Evolutionary conservation across 2,888 invertebrate species (phyloP), one percentile per base, ranked within the genome.

Genomic region (Diarsia brunnea): DNA sequence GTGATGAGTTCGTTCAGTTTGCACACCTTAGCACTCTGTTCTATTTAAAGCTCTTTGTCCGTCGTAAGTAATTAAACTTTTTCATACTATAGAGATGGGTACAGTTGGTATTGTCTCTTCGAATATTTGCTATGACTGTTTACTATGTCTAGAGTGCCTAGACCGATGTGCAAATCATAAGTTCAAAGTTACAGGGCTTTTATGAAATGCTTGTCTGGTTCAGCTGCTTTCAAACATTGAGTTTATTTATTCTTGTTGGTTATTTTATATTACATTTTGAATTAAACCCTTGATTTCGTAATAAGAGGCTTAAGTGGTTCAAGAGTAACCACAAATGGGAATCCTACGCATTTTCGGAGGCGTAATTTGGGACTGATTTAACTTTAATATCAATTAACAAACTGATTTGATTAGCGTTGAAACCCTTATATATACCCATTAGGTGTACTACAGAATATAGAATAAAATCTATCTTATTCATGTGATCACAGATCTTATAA

Each of bases 51-150:
- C 53, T 73, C 72, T 21, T 11, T 69, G 72, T 1, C 47, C 7
- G 2, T 53, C 55, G 60, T 73, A 65, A 70, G 80, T 76, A 84
- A 84, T 84, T 83, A 84, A 84, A 83, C 63, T 71, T 71, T 81
- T 84, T 80, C 63, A 73, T 73, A 65, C 24, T n/a, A 58, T 47
- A 71, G 68, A 75, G 60, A 76, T 71, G 27, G 21, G 38, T 69
- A 51, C 65, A 61, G 60, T 60, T 43, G 69, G 61, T 74, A 55
- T 69, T 79, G 64, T 76, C 51, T 58, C 65, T 73, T 69, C 63
- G 65, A 63, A 71, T 80, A 71, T 79, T 79, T 84, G 73, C 73
- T 63, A 1, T 31, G 27, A 19, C 49, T 81, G 73, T 82, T 78
- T 71, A 61, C 81, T 19, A 27, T 47, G 79, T 66, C 81, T 79